phyloP scores from a whole-genome alignment of 2,888 invertebrate species.

The Alcis repandata region DNA sequence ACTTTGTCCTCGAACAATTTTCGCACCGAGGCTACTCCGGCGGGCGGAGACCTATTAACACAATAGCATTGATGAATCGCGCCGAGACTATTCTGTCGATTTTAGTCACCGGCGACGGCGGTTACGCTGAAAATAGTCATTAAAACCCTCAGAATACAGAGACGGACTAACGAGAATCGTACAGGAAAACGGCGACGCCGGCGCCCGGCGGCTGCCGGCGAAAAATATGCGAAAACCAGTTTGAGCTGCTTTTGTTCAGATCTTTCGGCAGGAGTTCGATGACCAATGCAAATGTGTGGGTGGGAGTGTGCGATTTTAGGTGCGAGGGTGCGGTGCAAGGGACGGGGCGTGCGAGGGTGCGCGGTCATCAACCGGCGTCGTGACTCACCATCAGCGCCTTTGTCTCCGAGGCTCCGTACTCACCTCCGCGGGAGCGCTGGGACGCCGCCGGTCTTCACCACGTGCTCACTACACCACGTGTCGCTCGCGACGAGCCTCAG shows the following conservation, averaged over 20 bases:
- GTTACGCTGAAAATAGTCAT: conserved; percentile 56
- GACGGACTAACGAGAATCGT: conserved; percentile 58
- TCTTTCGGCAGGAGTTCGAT: conserved; percentile 80
- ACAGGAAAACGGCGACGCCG: conserved; percentile 70
- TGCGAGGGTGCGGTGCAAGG: conserved; percentile 69
- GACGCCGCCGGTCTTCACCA: conserved; percentile 50
- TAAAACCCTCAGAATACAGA: conserved; percentile 50
- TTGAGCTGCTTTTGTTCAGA: conserved; percentile 79
- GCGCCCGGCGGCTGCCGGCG: conserved; percentile 65
- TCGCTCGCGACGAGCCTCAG: conserved; percentile 28
- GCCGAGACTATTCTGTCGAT: conserved; percentile 34
- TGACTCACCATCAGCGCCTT: conserved; percentile 76
- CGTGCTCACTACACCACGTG: conserved; percentile 59
- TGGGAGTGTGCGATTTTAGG: conserved; percentile 71
- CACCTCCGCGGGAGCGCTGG: conserved; percentile 54
- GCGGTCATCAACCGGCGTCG: conserved; percentile 76
- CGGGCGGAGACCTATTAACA: conserved; percentile 35
- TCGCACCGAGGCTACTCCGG: conserved; percentile 28
- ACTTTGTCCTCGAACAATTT: conserved; percentile 52
- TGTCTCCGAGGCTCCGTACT: conserved; percentile 66
- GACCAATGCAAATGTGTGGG: conserved; percentile 78
- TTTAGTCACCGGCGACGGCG: conserved; percentile 45
- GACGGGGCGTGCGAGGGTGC: conserved; percentile 59
- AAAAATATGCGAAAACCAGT: conserved; percentile 82
- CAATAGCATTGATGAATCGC: conserved; percentile 34